phyloP scores from a whole-genome alignment of 2,113 vertebrate species.

The Pterocles burchelli region DNA sequence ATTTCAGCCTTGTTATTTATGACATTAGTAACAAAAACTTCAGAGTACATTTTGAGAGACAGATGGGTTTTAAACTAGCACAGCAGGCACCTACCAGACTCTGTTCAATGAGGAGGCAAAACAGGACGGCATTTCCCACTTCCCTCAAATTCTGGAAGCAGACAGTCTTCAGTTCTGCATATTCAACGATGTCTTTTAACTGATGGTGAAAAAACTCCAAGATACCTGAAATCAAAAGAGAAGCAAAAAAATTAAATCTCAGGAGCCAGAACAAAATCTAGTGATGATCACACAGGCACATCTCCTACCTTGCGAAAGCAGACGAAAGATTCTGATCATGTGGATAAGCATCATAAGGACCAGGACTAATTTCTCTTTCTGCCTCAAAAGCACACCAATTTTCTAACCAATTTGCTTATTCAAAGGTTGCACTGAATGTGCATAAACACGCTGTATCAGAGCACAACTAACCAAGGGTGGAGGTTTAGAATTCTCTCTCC shows the following conservation, averaged over 20 bases:
- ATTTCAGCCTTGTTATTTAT: background rate
- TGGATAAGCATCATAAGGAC: rapidly evolving
- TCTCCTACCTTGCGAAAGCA: background rate
- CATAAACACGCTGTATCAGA: background rate
- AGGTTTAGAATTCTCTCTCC: background rate
- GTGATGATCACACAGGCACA: background rate
- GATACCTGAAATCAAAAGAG: conserved; percentile 76
- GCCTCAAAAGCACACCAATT: background rate
- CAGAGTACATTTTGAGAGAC: background rate
- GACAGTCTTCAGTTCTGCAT: conserved; percentile 88
- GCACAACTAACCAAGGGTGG: rapidly evolving
- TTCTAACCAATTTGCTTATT: background rate
- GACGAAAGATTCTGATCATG: background rate
- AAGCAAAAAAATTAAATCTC: background rate
- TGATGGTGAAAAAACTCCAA: conserved; percentile 92
- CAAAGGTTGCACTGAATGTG: background rate
- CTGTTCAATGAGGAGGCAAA: conserved; percentile 90
- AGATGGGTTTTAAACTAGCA: background rate
- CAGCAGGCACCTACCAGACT: conserved; percentile 81
- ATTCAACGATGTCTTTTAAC: conserved; percentile 90
- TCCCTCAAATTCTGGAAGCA: conserved; percentile 91
- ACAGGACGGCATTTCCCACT: conserved; percentile 88
- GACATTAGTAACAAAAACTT: background rate
- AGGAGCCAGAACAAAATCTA: background rate
- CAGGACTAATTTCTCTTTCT: background rate